Evolutionary conservation across 1,140 invertebrate species (phyloP).

Genomic region (Rhyacophila brunnea): DNA sequence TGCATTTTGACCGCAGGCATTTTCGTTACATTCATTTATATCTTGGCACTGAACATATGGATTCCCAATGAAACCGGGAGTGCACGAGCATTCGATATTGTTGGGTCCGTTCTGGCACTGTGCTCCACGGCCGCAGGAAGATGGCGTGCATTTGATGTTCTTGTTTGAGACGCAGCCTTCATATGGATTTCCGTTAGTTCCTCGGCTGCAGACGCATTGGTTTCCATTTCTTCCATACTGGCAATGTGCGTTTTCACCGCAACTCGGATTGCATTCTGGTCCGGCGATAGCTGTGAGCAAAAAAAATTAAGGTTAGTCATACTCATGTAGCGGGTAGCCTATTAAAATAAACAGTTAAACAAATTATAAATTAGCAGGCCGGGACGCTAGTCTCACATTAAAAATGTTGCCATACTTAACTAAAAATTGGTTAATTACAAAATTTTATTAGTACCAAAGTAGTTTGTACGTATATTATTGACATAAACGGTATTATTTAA

Average conservation of each 20-base stretch:
- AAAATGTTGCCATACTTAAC: no score
- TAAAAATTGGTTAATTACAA: no score
- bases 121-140: slow-evolving; percentile 74
- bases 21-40: slow-evolving; percentile 79
- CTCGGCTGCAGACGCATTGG: slow-evolving; percentile 80
- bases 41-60: slow-evolving; percentile 83
- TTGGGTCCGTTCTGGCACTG: slow-evolving; percentile 72
- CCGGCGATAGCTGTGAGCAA: slow-evolving; percentile 69
- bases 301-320: no score
- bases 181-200: slow-evolving; percentile 85
- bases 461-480: no score
- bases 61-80: slow-evolving; percentile 79
- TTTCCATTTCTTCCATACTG: slow-evolving; percentile 72
- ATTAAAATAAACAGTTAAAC: no score
- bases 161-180: slow-evolving; percentile 70
- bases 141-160: slow-evolving; percentile 69
- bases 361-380: slow-evolving; percentile 8
- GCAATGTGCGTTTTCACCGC: slow-evolving; percentile 83
- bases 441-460: no score
- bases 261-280: slow-evolving; percentile 76
- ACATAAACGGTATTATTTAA: no score
- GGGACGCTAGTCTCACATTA: no score
- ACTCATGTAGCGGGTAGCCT: no score
- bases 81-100: slow-evolving; percentile 78
- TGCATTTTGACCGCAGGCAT: slow-evolving; percentile 82